Evolutionary conservation across 2,888 invertebrate genomes (phyloP), one percentile per base, ranked within the genome.

Genomic region (Coleophora flavipennella): DNA sequence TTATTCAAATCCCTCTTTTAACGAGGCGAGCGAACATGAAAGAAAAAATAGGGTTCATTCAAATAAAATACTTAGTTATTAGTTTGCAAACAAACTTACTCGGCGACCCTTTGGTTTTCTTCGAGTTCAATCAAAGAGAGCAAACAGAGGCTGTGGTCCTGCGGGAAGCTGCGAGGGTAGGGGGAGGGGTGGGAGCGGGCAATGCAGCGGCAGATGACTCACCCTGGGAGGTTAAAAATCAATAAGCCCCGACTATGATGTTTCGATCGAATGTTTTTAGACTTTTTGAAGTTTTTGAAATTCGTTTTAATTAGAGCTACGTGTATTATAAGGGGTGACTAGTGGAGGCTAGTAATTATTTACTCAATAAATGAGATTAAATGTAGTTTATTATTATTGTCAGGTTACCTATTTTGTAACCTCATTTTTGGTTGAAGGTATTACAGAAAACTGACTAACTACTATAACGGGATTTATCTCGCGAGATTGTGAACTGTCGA

Each of bases 111-210:
- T 56, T 58, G 54, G 55, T 62, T 70, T 64, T 65, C 67, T 71
- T 67, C 57, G 66, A 74, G 71, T 75, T 70, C 77, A 78, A 78
- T 79, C 76, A 76, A 67, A 68, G 68, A 73, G 63, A 66, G 71
- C 67, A 75, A 77, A 78, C 70, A 77, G 56, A 57, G 51, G 47
- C 55, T 51, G 58, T 52, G 57, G 14, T 32, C 27, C 32, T 32
- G 36, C 39, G 39, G 42, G 38, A 46, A 41, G 40, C 31, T 13
- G 26, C 39, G 31, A 31, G 26, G 46, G 52, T 58, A 51, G 57
- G 54, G 59, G 62, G 44, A n/a, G 66, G 66, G 29, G 29, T 29
- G 3, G 29, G 29, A 29, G 11, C 3, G 20, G 20, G 20, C 20
- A 65, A 51, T 56, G 58, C 44, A 50, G 42, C 41, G 50, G 58